These are phyloP conservation scores for Phenganax marumi DNA, from an alignment of 92 coral and sea anemone genomes.

Conservation along the genomic window DNA sequence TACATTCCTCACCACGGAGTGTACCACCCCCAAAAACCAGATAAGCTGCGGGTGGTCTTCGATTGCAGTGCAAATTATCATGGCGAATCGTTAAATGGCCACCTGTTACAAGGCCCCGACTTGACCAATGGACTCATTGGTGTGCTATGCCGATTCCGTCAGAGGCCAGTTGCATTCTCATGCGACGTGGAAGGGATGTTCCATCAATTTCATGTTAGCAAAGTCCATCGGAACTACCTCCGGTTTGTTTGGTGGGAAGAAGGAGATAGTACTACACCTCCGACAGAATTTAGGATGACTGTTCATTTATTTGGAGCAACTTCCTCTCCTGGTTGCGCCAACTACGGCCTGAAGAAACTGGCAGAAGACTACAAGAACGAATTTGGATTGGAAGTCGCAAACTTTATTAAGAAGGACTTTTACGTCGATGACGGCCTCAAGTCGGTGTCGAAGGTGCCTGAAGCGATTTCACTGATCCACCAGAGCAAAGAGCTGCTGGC, in stretches of 20 bases:
- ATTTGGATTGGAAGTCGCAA: constrained; percentile 34
- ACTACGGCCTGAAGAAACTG: constrained; percentile 34
- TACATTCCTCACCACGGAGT: constrained; percentile 39
- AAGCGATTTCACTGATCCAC: background rate
- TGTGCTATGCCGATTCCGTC: constrained; percentile 37
- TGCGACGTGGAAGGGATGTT: constrained; percentile 47
- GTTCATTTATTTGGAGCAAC: constrained; percentile 43
- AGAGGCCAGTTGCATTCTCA: constrained; percentile 28
- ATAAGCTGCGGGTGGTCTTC: constrained; percentile 36
- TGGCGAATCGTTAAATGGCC: constrained; percentile 38
- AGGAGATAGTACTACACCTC: constrained; percentile 10
- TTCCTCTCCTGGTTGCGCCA: constrained; percentile 50
- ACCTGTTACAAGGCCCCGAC: constrained; percentile 45
- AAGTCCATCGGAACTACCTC: constrained; percentile 30
- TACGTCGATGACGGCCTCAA: constrained; percentile 2
- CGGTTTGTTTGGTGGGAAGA: constrained; percentile 49
- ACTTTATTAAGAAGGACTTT: constrained; percentile 22
- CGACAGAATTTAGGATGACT: constrained; percentile 41
- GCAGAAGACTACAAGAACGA: constrained; percentile 36
- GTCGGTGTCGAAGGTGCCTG: background rate
- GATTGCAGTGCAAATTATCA: constrained; percentile 23
- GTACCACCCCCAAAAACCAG: constrained; percentile 37
- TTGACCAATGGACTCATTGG: constrained; percentile 39
- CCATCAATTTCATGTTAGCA: constrained; percentile 42
- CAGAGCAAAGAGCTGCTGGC: background rate